Conservation (phyloP, 2,113 vertebrate species). For the Bos javanicus region DNA sequence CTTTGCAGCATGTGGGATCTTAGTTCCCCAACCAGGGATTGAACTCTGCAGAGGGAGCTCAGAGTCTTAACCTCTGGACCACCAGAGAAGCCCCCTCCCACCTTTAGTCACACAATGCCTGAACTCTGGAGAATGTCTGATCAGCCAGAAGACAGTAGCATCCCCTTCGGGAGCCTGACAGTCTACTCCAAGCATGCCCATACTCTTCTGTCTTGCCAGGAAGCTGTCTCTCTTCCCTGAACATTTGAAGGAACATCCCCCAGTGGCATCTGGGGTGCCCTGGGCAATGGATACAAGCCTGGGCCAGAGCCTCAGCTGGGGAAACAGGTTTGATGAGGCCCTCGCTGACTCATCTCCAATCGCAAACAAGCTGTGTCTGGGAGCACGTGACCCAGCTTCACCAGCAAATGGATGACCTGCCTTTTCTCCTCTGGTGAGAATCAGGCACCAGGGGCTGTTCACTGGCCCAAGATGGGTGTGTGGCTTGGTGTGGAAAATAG, state of each 20-base stretch:
- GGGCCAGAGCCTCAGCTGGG: neutral
- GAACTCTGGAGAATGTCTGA: neutral
- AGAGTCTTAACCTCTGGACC: neutral
- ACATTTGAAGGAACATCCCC: neutral
- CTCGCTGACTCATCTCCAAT: neutral
- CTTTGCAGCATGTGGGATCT: neutral
- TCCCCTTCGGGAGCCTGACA: neutral
- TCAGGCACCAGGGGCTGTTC: neutral
- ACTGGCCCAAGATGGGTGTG: neutral
- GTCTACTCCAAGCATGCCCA: neutral
- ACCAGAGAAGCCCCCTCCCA: neutral
- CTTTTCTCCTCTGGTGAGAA: neutral
- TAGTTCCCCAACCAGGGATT: neutral
- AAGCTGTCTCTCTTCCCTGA: neutral
- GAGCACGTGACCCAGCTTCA: neutral
- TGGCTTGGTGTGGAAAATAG: neutral
- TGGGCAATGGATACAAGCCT: neutral
- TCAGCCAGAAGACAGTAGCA: neutral
- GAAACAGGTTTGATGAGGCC: slow-evolving; percentile 29
- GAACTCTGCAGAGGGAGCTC: neutral
- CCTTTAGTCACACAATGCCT: neutral
- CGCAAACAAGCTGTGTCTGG: neutral
- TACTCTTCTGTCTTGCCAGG: neutral
- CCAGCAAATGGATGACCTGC: neutral
- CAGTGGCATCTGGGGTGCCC: neutral